Percentiles rank a stretch among this genome's conserved stretches.
Evolutionary conservation across 53 echinoderm and acorn worm species (phyloP).

Genomic region (Paelopatides confundens): DNA sequence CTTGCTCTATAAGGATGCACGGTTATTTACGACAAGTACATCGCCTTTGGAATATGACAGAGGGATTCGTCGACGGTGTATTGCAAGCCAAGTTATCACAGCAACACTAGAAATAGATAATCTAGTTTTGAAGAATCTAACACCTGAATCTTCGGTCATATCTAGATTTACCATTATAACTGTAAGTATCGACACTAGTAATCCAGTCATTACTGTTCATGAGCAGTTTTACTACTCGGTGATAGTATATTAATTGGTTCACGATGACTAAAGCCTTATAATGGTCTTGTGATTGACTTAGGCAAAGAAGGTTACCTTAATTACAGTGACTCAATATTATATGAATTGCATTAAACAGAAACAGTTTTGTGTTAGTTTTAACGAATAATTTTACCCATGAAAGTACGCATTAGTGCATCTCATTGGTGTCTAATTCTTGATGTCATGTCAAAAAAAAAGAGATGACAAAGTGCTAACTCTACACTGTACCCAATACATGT

Average conservation of each 20-base stretch:
- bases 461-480: too few species aligned
- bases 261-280: too few species aligned
- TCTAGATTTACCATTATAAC: neutral
- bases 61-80: neutral
- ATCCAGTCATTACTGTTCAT: neutral
- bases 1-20: neutral
- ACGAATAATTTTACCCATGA: too few species aligned
- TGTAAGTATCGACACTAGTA: neutral
- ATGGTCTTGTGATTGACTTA: too few species aligned
- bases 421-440: too few species aligned
- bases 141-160: neutral
- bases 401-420: too few species aligned
- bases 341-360: neutral
- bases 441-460: too few species aligned
- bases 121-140: neutral
- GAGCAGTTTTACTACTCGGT: too few species aligned
- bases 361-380: too few species aligned
- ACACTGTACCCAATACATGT: too few species aligned
- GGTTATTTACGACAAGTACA: neutral
- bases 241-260: too few species aligned
- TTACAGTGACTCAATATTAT: neutral
- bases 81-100: slow-evolving; percentile 11
- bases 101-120: neutral
- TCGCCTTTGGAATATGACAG: neutral
- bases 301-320: too few species aligned